phyloP scores from a whole-genome alignment of 1,140 invertebrate genomes.

The Cryptotermes secundus region DNA sequence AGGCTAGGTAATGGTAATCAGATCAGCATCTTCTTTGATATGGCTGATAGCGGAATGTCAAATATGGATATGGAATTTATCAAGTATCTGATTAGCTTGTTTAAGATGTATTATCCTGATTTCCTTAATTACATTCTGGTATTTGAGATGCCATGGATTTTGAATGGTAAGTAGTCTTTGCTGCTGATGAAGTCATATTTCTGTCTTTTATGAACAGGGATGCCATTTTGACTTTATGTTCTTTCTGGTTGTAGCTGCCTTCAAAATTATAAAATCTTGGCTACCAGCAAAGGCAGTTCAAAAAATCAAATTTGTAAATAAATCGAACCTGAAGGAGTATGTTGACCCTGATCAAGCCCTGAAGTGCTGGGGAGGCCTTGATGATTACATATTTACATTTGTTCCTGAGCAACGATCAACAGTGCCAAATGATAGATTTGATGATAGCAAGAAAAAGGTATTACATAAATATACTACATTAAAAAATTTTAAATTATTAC shows the following conservation, averaged over 20 bases:
- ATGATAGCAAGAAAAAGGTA: slow-evolving; percentile 55
- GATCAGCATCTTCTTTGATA: slow-evolving; percentile 87
- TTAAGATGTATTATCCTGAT: slow-evolving; percentile 89
- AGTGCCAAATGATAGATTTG: slow-evolving; percentile 36
- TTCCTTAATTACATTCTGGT: slow-evolving; percentile 89
- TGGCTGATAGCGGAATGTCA: slow-evolving; percentile 77
- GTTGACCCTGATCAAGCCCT: slow-evolving; percentile 74
- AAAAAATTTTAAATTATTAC: too few species aligned
- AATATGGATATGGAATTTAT: slow-evolving; percentile 89
- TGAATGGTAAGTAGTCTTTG: slow-evolving; percentile 67
- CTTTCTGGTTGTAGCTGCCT: slow-evolving; percentile 68
- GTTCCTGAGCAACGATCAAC: slow-evolving; percentile 55
- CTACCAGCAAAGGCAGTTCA: slow-evolving; percentile 85
- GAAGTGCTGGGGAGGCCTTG: slow-evolving; percentile 82
- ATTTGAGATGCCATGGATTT: slow-evolving; percentile 92
- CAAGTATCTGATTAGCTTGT: slow-evolving; percentile 81
- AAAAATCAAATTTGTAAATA: slow-evolving; percentile 86
- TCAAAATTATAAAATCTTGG: slow-evolving; percentile 89
- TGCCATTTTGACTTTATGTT: slow-evolving; percentile 22
- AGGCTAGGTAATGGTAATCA: slow-evolving; percentile 72
- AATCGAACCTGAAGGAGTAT: slow-evolving; percentile 72
- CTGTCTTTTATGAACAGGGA: slow-evolving; percentile 29
- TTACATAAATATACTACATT: not conserved
- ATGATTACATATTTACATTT: slow-evolving; percentile 72
- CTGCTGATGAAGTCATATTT: not conserved